Base-by-base conservation (phyloP, 2,113 vertebrate species). In the Nibea coibor region DNA sequence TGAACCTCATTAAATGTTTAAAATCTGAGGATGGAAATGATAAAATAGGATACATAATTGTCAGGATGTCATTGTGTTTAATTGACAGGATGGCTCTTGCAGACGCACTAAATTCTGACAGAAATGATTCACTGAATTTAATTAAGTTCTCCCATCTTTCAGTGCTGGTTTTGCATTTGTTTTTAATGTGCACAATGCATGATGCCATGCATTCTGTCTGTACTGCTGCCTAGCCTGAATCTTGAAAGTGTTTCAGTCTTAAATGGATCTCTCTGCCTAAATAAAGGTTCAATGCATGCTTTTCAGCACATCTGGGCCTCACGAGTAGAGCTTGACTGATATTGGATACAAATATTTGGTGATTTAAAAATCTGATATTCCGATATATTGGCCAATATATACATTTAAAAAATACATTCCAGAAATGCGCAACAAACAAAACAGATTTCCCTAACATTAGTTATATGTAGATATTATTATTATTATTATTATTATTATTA, bases 1-100 rank as follows among this genome's bases (percentile, higher is more conserved):
- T 14, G 20, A 48, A 53, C 22, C 69, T 67, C 35, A 51, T 78
- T 61, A 54, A 61, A 47, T 11, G 35, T 56, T 67, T 67, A 26
- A 22, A 62, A 62, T 24, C 10, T 26, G 8, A 57, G n/a, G 39
- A 17, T 47, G 7, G 10, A 47, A 66, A 43, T 22, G 12, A 54
- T 19, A 51, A 31, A 78, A 54, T 17, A 24, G 15, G 66, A 78
- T 22, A 22, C 43, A 22, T 7, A 28, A 47, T 61, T 4, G 10
- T 47, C 39, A 47, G 26, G 39, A 47, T 31, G 39, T 70, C 64
- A 51, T 8, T 61, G 57, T 24, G 43, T 53, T 73, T 66, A 47
- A 53, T 67, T 17, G 58, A 50, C 62, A 43, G 24, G n/a, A 57
- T 54, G 31, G 20, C 17, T 56, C 48, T 48, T 19, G 16, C 43